phyloP scores from a whole-genome alignment of 2,797 vertebrate species.

The Pterois miles region DNA sequence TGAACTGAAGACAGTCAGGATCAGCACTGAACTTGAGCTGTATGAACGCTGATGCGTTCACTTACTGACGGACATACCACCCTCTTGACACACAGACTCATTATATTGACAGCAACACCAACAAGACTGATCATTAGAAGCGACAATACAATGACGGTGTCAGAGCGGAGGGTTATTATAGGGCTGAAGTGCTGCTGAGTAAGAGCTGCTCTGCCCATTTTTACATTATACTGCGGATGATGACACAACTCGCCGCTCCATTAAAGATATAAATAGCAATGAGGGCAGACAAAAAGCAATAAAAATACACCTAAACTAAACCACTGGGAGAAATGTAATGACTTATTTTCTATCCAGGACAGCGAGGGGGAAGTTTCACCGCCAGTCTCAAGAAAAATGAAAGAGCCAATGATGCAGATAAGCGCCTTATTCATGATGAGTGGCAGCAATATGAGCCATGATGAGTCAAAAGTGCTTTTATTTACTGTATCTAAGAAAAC shows the following conservation, averaged over 20 bases:
- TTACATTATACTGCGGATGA: slow-evolving; percentile 24
- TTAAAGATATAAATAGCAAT: slow-evolving; percentile 68
- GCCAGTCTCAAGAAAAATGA: slow-evolving; percentile 29
- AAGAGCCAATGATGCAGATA: slow-evolving; percentile 32
- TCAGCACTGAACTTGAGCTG: background rate
- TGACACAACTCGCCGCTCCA: slow-evolving; percentile 40
- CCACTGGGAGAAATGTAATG: slow-evolving; percentile 40
- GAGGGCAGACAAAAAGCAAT: slow-evolving; percentile 48
- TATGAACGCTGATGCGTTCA: too few relatives aligned
- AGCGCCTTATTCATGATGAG: slow-evolving; percentile 31
- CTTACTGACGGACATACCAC: too few relatives aligned
- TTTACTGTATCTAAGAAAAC: slow-evolving; percentile 14
- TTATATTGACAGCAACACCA: slow-evolving; percentile 34
- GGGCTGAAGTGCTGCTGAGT: slow-evolving; percentile 46
- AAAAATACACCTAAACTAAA: slow-evolving; percentile 34
- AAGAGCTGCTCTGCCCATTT: slow-evolving; percentile 35
- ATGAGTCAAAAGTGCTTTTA: slow-evolving; percentile 8
- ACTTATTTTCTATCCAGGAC: slow-evolving; percentile 43
- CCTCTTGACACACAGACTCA: slow-evolving; percentile 11
- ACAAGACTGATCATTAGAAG: slow-evolving; percentile 38
- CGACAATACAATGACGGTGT: slow-evolving; percentile 21
- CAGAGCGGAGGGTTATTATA: slow-evolving; percentile 41
- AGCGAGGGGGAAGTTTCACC: slow-evolving; percentile 30
- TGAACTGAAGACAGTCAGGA: background rate
- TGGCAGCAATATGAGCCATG: background rate